Conservation (phyloP, 2,797 vertebrate genomes). For the Chaetophractus vellerosus region DNA sequence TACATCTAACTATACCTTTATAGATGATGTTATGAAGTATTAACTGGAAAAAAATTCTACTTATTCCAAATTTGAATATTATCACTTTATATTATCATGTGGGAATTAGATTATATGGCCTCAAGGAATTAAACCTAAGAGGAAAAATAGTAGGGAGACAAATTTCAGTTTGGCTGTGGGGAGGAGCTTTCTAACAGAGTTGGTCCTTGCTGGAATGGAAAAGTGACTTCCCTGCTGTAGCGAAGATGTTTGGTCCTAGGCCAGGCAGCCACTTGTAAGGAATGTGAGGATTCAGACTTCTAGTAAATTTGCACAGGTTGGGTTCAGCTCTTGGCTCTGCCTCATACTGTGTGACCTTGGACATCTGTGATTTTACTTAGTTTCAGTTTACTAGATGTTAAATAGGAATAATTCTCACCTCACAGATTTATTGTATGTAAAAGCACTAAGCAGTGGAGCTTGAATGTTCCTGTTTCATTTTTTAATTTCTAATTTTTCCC, state of each 20-base stretch:
- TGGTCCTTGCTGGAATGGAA: neutral
- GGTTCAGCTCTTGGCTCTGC: neutral
- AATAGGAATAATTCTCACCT: neutral
- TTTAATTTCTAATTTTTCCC: conserved; percentile 29
- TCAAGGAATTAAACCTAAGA: neutral
- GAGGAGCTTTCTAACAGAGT: neutral
- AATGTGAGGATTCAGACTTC: neutral
- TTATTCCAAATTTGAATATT: neutral
- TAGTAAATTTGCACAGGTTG: neutral
- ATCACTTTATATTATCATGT: neutral
- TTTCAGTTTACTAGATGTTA: conserved; percentile 41
- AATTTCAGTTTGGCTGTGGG: neutral
- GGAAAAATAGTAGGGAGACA: neutral
- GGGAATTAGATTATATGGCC: neutral
- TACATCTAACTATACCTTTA: neutral
- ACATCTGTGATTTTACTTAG: neutral
- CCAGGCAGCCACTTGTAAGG: neutral
- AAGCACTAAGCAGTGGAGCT: neutral
- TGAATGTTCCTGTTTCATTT: neutral
- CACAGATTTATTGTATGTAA: neutral
- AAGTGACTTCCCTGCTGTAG: neutral
- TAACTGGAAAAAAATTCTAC: neutral
- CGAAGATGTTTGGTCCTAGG: neutral
- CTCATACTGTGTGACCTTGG: neutral
- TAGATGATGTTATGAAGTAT: neutral